These are phyloP conservation scores for Spodoptera littoralis DNA, from an alignment of 2,888 invertebrate species.

Conservation along the genomic window DNA sequence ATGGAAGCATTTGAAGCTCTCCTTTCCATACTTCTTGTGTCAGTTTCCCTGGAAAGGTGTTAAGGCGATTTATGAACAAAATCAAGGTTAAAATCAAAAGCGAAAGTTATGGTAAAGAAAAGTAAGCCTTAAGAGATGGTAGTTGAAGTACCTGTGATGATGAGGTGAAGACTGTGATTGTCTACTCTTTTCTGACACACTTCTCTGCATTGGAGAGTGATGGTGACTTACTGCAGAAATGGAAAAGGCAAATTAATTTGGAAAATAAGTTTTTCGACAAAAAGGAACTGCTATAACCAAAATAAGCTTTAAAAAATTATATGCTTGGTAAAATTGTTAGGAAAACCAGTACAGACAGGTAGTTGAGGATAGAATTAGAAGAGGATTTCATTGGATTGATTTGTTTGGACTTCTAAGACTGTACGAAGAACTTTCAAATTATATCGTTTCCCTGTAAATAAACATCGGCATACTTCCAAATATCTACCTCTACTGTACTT, in stretches of 20 bases:
- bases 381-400: too few relatives aligned
- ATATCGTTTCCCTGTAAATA: not conserved
- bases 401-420: not conserved
- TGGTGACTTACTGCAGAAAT: conserved; percentile 69
- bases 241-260: not conserved
- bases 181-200: conserved; percentile 90
- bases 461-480: conserved; percentile 8
- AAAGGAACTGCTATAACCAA: too few relatives aligned
- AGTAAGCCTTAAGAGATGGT: too few relatives aligned
- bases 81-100: not conserved
- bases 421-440: not conserved
- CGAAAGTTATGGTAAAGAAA: not conserved
- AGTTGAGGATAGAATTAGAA: not conserved
- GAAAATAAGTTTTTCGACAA: not conserved
- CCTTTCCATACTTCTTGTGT: conserved; percentile 80
- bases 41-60: conserved; percentile 77
- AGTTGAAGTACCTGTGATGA: conserved; percentile 75
- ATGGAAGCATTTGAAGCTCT: conserved; percentile 85
- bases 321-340: too few relatives aligned
- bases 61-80: not conserved
- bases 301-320: too few relatives aligned
- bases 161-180: conserved; percentile 84
- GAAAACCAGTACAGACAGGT: not conserved
- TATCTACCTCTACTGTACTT: conserved; percentile 14
- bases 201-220: conserved; percentile 89